Evolutionary conservation across 2,113 vertebrate species (phyloP).

Genomic region (Rhea pennata): DNA sequence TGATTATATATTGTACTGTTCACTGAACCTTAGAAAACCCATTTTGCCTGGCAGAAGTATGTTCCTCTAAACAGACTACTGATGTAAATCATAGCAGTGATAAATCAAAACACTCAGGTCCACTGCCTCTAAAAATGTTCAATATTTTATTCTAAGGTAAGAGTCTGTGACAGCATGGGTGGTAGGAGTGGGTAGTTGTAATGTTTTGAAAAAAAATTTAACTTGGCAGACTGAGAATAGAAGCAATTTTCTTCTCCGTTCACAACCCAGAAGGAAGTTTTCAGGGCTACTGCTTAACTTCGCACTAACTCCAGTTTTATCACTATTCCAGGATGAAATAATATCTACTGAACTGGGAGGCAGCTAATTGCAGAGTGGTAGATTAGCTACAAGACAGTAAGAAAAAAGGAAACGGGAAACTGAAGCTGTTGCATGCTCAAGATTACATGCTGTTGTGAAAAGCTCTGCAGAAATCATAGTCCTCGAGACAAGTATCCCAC

Average conservation of each 20-base stretch:
- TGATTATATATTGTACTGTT: neutral
- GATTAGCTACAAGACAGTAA: neutral
- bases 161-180: neutral
- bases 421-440: neutral
- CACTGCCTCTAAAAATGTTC: neutral
- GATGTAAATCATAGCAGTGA: neutral
- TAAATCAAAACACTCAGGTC: neutral
- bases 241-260: neutral
- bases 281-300: neutral
- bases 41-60: neutral
- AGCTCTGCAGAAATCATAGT: neutral
- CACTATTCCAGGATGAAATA: neutral
- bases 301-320: neutral
- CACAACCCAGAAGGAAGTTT: neutral
- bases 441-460: neutral
- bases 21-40: neutral
- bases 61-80: neutral
- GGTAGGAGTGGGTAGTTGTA: neutral
- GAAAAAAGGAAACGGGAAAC: neutral
- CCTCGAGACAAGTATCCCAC: neutral
- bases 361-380: neutral
- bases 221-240: neutral
- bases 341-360: neutral
- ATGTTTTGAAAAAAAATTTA: neutral
- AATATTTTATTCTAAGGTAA: neutral